Base-by-base conservation (phyloP, 2,113 vertebrate species). In the Dasypus novemcinctus region DNA sequence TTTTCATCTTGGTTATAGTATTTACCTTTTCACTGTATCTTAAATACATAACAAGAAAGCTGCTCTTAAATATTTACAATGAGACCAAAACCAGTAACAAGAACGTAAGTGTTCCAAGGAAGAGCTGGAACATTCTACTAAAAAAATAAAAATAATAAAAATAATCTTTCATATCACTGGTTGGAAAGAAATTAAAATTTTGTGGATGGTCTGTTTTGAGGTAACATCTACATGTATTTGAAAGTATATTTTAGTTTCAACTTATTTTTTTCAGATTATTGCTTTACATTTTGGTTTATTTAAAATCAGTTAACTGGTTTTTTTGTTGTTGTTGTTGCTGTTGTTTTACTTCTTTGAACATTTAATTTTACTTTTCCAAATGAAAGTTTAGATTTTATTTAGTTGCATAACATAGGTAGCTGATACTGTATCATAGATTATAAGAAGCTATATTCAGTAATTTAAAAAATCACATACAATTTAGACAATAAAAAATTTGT, bases 61-160 rank as follows among this genome's bases (percentile, higher is more conserved):
- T 97, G 96, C 85, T 97, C 95, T 96, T 98, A 96, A 98, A 97
- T 98, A 98, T 97, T 98, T 97, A 97, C 93, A 97, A 78, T 94
- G 95, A 98, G 97, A 96, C 85, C 91, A 98, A 97, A 97, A 63
- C 96, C 96, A 98, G 95, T 97, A 98, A 64, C 10, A 87, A 0
- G 72, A 95, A 93, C 54, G 49, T 86, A 96, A 96, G 92, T 97
- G 94, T 98, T 97, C 46, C 59, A 97, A 84, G 95, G 69, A 95
- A 75, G 89, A 93, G 66, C 29, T 90, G 17, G 49, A 80, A 1
- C 25, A 82, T 72, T 36, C 64, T 75, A 41, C 75, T 86, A 90
- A 87, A 74, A 92, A 63, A 61, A 69, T 71, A 66, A 83, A 54
- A 95, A 57, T 85, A 89, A 52, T 69, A 78, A 93, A 87, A 80